Percentiles rank a stretch among this genome's conserved stretches.
Evolutionary conservation across 2,888 invertebrate genomes (phyloP).

Genomic region (Nebria brevicollis): DNA sequence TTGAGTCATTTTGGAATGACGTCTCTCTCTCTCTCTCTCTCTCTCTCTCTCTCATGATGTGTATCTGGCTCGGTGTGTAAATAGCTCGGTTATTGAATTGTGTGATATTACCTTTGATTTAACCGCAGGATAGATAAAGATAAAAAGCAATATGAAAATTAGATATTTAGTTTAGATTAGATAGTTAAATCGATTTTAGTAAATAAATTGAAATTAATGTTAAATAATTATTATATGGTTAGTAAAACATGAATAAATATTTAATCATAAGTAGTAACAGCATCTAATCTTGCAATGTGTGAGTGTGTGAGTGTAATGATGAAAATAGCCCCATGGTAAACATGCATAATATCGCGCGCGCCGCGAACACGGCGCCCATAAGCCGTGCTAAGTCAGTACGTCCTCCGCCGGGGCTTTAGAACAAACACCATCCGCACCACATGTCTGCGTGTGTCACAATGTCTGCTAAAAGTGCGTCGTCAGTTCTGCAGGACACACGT

Average conservation of each 20-base stretch:
- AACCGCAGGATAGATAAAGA: no score
- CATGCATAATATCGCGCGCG: not conserved
- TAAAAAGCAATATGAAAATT: no score
- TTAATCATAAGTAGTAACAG: not conserved
- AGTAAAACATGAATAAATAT: not conserved
- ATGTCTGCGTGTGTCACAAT: not conserved
- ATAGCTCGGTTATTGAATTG: no score
- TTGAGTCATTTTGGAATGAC: no score
- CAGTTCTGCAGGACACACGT: not conserved
- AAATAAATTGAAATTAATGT: no score
- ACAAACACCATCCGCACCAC: not conserved
- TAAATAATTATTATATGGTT: no score
- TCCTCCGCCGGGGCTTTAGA: slow-evolving; percentile 1
- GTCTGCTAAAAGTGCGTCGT: not conserved
- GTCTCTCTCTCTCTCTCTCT: no score
- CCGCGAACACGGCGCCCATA: not conserved
- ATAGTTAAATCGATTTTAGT: no score
- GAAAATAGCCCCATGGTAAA: not conserved
- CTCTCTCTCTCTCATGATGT: no score
- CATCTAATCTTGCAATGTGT: not conserved
- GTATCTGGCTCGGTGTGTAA: no score
- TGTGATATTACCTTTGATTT: no score
- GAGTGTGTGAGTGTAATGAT: not conserved
- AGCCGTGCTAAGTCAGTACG: not conserved
- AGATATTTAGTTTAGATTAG: no score